Conservation (phyloP, 2,888 invertebrate species). For the Ramazzottius varieornatus region DNA sequence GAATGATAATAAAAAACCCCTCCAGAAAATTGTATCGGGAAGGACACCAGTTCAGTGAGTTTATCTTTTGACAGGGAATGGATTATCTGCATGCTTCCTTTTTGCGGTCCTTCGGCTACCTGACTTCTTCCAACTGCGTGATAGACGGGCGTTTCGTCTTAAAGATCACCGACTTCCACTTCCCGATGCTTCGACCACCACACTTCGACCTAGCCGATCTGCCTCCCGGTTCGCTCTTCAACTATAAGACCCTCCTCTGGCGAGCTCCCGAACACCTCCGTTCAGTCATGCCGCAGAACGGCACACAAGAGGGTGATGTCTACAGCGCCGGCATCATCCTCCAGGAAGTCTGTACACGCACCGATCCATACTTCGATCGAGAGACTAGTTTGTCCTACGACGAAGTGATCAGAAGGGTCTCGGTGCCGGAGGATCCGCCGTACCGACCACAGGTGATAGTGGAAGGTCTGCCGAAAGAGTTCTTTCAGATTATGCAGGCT, state of each 20-base stretch:
- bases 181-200: not conserved
- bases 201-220: not conserved
- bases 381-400: not conserved
- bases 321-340: not conserved
- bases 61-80: not conserved
- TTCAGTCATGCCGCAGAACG: not conserved
- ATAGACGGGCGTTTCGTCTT: not conserved
- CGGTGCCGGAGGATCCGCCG: conserved; percentile 6
- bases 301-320: not conserved
- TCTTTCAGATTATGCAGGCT: not conserved
- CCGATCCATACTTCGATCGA: not conserved
- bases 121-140: not conserved
- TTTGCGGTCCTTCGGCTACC: not conserved
- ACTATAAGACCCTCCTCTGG: not conserved
- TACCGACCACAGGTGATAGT: conserved; percentile 5
- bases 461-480: not conserved
- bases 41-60: not conserved
- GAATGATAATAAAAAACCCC: too few relatives aligned
- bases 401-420: conserved; percentile 5
- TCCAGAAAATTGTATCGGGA: too few relatives aligned
- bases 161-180: not conserved
- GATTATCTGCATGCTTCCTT: not conserved
- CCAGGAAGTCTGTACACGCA: not conserved
- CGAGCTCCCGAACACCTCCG: conserved; percentile 1
- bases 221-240: not conserved